Conservation (phyloP, 2,113 vertebrate species). For the Phrynosoma platyrhinos region DNA sequence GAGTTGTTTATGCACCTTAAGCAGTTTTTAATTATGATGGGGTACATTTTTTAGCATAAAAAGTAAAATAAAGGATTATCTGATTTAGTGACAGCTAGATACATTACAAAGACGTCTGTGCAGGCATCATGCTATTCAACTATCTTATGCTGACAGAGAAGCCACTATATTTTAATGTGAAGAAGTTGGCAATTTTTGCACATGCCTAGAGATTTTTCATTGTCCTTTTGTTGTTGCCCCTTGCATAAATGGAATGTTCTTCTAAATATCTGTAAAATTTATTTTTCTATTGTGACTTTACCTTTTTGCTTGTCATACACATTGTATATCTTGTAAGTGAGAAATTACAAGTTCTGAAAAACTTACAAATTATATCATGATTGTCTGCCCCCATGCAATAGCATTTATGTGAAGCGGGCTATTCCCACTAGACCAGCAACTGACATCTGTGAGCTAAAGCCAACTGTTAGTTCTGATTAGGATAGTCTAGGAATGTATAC, state of each 20-base stretch:
- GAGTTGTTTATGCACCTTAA: too few relatives aligned
- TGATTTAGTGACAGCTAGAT: conserved; percentile 14
- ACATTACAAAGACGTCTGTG: background rate
- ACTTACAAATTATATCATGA: background rate
- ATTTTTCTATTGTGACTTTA: conserved; percentile 46
- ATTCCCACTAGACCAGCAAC: too few relatives aligned
- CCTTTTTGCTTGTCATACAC: conserved; percentile 13
- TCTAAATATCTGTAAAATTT: conserved; percentile 52
- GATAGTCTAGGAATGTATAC: too few relatives aligned
- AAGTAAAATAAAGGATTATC: background rate
- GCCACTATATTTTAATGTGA: conserved; percentile 30
- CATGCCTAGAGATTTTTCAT: conserved; percentile 7
- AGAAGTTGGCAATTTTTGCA: conserved; percentile 31
- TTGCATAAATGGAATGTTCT: conserved; percentile 59
- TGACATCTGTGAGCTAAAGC: too few relatives aligned
- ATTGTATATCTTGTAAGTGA: conserved; percentile 11
- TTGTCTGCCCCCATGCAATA: background rate
- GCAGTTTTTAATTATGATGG: background rate
- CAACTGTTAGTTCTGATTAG: too few relatives aligned
- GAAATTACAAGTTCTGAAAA: background rate
- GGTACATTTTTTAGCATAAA: background rate
- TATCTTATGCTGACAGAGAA: conserved; percentile 37
- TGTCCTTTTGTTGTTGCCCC: conserved; percentile 39
- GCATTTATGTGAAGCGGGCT: too few relatives aligned
- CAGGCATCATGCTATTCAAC: background rate